phyloP scores from a whole-genome alignment of 2,797 vertebrate genomes.

The Catamblyrhynchus diadema region DNA sequence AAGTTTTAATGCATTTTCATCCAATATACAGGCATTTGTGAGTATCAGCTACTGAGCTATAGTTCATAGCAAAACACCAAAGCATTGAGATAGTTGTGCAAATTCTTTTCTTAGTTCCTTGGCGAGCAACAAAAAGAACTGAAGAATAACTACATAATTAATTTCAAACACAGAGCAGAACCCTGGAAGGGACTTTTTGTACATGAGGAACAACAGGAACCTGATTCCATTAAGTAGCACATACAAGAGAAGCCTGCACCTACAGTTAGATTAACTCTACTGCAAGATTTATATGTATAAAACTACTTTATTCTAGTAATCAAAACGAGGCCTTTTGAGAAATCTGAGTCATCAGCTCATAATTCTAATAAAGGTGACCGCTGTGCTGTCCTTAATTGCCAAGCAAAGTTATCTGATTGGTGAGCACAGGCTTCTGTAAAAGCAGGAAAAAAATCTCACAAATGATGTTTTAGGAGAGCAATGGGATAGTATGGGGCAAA shows the following conservation, averaged over 20 bases:
- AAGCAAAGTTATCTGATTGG: not conserved
- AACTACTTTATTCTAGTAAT: not conserved
- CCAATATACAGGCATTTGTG: constrained; percentile 23
- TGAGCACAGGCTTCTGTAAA: not conserved
- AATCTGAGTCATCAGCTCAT: not conserved
- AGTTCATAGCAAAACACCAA: constrained; percentile 2
- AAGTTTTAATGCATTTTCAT: constrained; percentile 33
- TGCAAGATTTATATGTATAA: not conserved
- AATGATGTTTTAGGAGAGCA: not conserved
- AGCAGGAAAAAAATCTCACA: not conserved
- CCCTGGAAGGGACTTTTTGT: not conserved
- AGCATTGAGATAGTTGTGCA: not conserved
- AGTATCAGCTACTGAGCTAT: constrained; percentile 57
- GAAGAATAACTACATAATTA: not conserved
- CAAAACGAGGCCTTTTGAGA: not conserved
- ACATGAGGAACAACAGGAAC: not conserved
- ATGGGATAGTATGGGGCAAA: not conserved
- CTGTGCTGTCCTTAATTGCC: not conserved
- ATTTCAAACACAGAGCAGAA: not conserved
- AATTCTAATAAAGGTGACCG: not conserved
- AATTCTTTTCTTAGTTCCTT: constrained; percentile 18
- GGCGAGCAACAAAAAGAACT: not conserved
- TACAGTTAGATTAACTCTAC: not conserved
- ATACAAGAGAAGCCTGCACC: not conserved
- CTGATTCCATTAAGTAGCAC: not conserved